Percentiles rank a stretch among this genome's conserved stretches.
phyloP scores from a whole-genome alignment of 1,140 invertebrate genomes.

The Drosophila tani region DNA sequence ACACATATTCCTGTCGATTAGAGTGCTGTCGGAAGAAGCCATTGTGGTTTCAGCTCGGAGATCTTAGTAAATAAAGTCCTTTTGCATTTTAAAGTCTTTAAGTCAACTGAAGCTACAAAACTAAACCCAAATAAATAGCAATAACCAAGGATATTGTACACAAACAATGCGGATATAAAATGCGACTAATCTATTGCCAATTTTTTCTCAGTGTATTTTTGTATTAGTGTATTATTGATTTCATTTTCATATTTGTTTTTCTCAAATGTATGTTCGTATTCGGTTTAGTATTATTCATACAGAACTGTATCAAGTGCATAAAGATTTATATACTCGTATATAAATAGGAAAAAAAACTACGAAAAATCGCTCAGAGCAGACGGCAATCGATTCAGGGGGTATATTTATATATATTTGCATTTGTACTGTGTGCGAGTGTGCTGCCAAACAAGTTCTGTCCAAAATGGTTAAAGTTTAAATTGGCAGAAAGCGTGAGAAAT shows the following conservation, averaged over 20 bases:
- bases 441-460: constrained; percentile 66
- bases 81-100: background rate
- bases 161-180: constrained; percentile 49
- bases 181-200: constrained; percentile 85
- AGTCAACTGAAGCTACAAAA: constrained; percentile 6
- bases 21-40: background rate
- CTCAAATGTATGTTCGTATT: constrained; percentile 52
- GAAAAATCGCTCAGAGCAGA: constrained; percentile 63
- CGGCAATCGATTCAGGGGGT: constrained; percentile 19
- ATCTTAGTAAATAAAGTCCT: background rate
- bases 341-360: constrained; percentile 58
- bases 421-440: background rate
- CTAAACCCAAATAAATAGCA: constrained; percentile 18
- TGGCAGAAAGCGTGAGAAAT: constrained; percentile 69
- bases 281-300: constrained; percentile 66
- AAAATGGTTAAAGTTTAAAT: constrained; percentile 68
- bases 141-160: constrained; percentile 23
- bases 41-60: constrained; percentile 4
- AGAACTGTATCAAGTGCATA: constrained; percentile 69
- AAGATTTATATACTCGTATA: constrained; percentile 43
- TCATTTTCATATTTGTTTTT: constrained; percentile 23
- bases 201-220: constrained; percentile 84
- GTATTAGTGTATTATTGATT: constrained; percentile 76
- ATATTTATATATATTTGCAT: constrained; percentile 18
- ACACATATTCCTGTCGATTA: constrained; percentile 26